A percentile compares a stretch with the other conserved stretches of the same genome.
Evolutionary conservation across 2,888 invertebrate species (phyloP).

Genomic region (Copidosoma aretas): DNA sequence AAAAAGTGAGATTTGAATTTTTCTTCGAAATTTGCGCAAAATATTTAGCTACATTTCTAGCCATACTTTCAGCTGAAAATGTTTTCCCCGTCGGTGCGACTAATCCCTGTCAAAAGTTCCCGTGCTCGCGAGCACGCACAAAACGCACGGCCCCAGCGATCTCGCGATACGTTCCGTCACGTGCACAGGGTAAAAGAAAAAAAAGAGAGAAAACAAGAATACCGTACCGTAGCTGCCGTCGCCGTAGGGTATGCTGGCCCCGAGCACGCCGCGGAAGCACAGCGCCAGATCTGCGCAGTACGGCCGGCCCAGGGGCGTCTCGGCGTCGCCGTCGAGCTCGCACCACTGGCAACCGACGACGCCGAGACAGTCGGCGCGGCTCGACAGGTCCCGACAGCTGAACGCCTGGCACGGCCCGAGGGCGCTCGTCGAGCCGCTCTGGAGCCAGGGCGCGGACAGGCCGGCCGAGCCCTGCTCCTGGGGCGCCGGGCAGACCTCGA

Average conservation of each 20-base stretch:
- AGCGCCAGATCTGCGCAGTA: slow-evolving; percentile 82
- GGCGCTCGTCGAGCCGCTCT: slow-evolving; percentile 43
- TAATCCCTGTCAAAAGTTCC: too few species aligned
- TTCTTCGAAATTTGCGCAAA: not conserved
- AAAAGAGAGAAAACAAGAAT: too few species aligned
- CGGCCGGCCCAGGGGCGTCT: slow-evolving; percentile 71
- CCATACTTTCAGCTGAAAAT: too few species aligned
- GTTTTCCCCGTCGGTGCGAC: too few species aligned
- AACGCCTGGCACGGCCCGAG: slow-evolving; percentile 69
- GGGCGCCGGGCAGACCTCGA: slow-evolving; percentile 53
- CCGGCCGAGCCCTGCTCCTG: slow-evolving; percentile 55
- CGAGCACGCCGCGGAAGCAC: slow-evolving; percentile 87
- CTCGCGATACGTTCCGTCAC: too few species aligned
- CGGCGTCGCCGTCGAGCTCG: slow-evolving; percentile 73
- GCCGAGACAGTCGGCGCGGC: slow-evolving; percentile 71
- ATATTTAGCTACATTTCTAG: not conserved
- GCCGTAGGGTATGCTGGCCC: slow-evolving; percentile 83
- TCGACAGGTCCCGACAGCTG: slow-evolving; percentile 72
- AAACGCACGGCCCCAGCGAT: too few species aligned
- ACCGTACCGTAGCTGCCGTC: slow-evolving; percentile 69
- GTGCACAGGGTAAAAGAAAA: too few species aligned
- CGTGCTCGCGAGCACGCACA: too few species aligned
- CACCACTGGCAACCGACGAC: slow-evolving; percentile 94
- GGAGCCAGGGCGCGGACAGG: slow-evolving; percentile 50
- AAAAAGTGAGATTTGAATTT: too few species aligned